Evolutionary conservation across 2,888 invertebrate genomes (phyloP), one percentile per base, ranked within the genome.

Genomic region (Drosophila paramelanica): DNA sequence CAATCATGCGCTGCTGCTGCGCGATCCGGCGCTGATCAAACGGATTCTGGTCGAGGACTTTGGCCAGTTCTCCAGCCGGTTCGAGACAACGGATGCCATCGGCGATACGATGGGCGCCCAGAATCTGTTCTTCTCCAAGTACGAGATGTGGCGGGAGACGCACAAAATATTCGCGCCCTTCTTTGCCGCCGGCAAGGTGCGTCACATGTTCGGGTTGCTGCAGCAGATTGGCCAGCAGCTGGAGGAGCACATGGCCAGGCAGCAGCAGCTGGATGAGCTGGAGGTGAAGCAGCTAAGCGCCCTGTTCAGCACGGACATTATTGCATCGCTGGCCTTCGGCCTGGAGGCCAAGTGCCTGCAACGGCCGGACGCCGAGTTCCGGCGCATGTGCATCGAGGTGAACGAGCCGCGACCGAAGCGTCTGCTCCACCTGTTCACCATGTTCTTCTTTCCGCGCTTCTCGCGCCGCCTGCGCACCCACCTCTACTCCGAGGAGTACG

Each of bases 241-340:
- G 46, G 90, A 91, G 59, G 60, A 61, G 5, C 86, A 90, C 14
- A 76, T 91, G 61, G 57, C 60, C 10, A 56, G 64, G 4, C 73
- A 79, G 5, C 7, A 2, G 5, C 31, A 33, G 36, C 42, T 85
- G 49, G 80, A 2, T 1, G 31, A 78, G 42, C 49, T 87, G 57
- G 91, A 92, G 42, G 72, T 91, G 0, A 90, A 90, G 17, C 89
- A 91, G 41, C 53, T 91, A 20, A 89, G 90, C 33, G 90, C 91
- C 0, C 81, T 91, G 0, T 92, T 90, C 42, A 91, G 91, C 23
- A 91, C 91, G 0, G 93, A 93, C 66, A 81, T 93, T 1, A 93
- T 93, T 45, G 92, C 91, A 1, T 91, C 92, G 2, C 89, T 93
- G 11, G 93, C 93, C 0, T 93, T 91, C 57, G 93, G 93, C 0